Base-by-base conservation (phyloP, 2,797 vertebrate genomes). In the Acrocephalus scirpaceus region DNA sequence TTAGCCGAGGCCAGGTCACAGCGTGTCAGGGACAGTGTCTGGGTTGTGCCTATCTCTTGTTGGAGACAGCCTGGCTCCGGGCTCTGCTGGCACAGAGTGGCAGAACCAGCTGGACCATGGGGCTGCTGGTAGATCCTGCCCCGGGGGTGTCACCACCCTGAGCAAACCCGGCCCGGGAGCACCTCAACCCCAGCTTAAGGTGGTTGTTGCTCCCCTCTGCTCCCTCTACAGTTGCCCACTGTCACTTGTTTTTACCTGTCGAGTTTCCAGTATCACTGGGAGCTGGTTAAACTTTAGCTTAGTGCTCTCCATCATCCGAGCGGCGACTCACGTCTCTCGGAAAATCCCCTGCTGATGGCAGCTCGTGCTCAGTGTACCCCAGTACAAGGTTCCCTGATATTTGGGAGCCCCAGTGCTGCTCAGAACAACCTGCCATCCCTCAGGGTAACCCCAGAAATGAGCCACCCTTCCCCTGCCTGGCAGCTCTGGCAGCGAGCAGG, bases 231-330 rank as follows among this genome's bases (percentile, higher is more conserved):
- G 15, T 11, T 69, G 19, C 32, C 47, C 40, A 0, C n/a, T n/a
- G n/a, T 15, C 19, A 0, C 32, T 30, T 51, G 21, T 42, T 77
- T 82, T 83, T 8, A 16, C 13, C 1, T 2, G 0, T 7, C 3
- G 15, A 2, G 18, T 73, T 88, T 90, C 66, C 80, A 66, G 44
- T 72, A 23, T 50, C 42, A 4, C 69, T 16, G 61, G 67, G 75
- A 71, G 50, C 82, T 78, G 88, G 92, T 96, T 95, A 94, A 94
- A 88, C 47, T 95, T 96, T 82, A 95, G 18, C 96, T 84, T 12
- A 0, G 51, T 4, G 70, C 80, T 47, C 48, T 60, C 64, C 14
- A 10, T 58, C 14, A 0, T 7, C 76, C 0, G 1, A 86, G 70
- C 84, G 30, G 58, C 6, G 1, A 10, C 18, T 69, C 54, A 5